A percentile compares a stretch with the other conserved stretches of the same genome.
Evolutionary conservation across 2,797 vertebrate species (phyloP).

Genomic region (Malurus leucopterus): DNA sequence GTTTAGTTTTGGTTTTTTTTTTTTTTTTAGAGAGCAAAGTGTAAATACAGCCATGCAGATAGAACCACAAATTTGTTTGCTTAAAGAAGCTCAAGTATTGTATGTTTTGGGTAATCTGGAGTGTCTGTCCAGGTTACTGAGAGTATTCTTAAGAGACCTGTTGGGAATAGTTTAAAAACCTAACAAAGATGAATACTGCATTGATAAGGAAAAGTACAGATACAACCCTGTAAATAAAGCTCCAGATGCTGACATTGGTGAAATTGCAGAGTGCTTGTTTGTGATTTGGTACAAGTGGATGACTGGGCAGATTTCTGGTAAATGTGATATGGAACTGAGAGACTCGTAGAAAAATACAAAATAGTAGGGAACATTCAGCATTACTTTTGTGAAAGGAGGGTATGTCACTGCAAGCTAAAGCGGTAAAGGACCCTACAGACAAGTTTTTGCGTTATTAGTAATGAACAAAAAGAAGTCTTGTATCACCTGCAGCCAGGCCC

Average conservation of each 20-base stretch:
- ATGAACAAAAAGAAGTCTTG: neutral
- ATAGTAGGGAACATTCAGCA: neutral
- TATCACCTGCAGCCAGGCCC: neutral
- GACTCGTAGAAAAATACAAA: neutral
- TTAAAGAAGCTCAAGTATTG: conserved; percentile 11
- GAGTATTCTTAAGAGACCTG: neutral
- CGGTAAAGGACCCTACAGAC: too few species aligned
- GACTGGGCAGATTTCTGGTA: neutral
- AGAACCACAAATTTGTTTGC: conserved; percentile 1
- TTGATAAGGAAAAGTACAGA: neutral
- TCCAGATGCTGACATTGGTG: neutral
- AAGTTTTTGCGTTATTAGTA: neutral
- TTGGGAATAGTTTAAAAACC: neutral
- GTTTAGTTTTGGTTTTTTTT: neutral
- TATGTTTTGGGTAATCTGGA: neutral
- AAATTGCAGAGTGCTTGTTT: neutral
- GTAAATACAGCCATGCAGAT: neutral
- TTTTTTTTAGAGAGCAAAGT: conserved; percentile 5
- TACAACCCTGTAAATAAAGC: neutral
- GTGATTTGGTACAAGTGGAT: neutral
- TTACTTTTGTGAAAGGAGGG: neutral
- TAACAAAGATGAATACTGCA: neutral
- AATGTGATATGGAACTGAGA: neutral
- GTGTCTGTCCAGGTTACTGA: neutral
- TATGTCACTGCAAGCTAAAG: neutral